Evolutionary conservation across 2,797 vertebrate genomes (phyloP).

Genomic region (Girardinus metallicus): DNA sequence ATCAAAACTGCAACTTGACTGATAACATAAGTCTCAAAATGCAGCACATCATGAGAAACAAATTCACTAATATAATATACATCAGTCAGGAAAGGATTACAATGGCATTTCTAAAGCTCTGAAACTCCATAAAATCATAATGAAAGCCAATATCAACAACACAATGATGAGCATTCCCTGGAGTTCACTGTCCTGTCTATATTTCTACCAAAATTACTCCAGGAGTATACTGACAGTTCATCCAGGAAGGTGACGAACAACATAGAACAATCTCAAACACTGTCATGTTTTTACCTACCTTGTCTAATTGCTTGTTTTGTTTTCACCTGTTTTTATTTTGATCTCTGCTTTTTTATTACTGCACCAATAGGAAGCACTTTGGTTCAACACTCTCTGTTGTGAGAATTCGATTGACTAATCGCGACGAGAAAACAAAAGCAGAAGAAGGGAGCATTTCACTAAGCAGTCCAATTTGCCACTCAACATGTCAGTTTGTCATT

Average conservation of each 20-base stretch:
- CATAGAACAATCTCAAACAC: background rate
- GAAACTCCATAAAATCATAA: background rate
- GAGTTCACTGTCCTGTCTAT: background rate
- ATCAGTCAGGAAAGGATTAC: background rate
- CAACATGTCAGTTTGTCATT: background rate
- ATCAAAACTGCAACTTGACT: no score
- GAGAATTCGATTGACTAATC: background rate
- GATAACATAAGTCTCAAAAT: background rate
- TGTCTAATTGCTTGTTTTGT: background rate
- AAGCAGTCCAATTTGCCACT: background rate
- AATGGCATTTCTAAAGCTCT: background rate
- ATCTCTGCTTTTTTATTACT: no score
- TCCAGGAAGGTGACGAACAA: background rate
- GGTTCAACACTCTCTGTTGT: background rate
- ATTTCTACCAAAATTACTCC: background rate
- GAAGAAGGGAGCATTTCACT: background rate
- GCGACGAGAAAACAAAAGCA: background rate
- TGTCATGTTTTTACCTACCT: no score
- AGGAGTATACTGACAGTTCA: background rate
- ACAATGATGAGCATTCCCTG: background rate
- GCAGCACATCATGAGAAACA: background rate
- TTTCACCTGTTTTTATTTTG: background rate
- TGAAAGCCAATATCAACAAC: background rate
- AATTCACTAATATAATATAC: background rate
- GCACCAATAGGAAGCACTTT: no score